These are phyloP conservation scores for Rhopalosiphum padi DNA, from an alignment of 1,140 invertebrate genomes.

Conservation along the genomic window DNA sequence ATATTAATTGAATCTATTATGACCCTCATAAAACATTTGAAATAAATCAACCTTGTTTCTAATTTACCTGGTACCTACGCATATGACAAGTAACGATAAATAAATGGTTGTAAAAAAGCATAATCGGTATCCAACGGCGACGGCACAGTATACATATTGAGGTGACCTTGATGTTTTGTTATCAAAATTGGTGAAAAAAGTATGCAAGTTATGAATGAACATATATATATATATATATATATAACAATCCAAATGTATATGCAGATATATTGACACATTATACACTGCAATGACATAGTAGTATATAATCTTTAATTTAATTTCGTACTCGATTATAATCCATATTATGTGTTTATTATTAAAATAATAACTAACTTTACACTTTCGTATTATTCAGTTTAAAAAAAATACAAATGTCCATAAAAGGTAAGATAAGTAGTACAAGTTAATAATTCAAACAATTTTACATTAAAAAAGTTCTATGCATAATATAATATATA, in stretches of 20 bases:
- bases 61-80: constrained; percentile 40
- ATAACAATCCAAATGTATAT: background rate
- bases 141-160: constrained; percentile 35
- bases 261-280: background rate
- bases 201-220: background rate
- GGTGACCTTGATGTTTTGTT: constrained; percentile 31
- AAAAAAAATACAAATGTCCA: background rate
- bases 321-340: background rate
- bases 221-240: background rate
- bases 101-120: constrained; percentile 39
- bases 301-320: background rate
- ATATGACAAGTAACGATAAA: constrained; percentile 31
- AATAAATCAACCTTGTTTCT: constrained; percentile 40
- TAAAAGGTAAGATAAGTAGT: background rate
- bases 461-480: background rate
- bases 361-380: background rate
- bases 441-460: background rate
- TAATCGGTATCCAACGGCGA: constrained; percentile 56
- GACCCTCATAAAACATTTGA: constrained; percentile 38
- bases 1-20: constrained; percentile 32
- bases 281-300: background rate
- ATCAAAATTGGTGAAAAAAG: constrained; percentile 24
- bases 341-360: background rate
- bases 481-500: background rate
- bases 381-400: background rate